A percentile compares a stretch with the other conserved stretches of the same genome.
Conservation (phyloP, 2,113 vertebrate genomes). For the Bungarus multicinctus region DNA sequence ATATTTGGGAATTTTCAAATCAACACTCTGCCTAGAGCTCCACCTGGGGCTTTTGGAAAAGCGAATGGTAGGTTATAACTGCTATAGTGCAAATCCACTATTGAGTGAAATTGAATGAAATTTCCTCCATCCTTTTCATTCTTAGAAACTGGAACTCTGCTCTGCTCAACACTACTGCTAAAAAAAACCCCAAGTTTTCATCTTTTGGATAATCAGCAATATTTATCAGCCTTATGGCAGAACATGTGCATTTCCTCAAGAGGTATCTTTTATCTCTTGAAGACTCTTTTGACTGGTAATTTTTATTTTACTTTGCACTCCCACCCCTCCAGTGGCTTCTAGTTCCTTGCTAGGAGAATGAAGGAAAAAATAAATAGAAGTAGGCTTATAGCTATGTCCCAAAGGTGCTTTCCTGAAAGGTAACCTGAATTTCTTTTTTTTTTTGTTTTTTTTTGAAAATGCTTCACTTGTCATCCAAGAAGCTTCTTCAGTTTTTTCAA, state of each 20-base stretch:
- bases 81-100: neutral
- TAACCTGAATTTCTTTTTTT: no score
- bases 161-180: neutral
- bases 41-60: neutral
- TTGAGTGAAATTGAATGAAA: neutral
- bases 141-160: neutral
- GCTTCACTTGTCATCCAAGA: no score
- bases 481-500: no score
- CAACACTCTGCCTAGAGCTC: neutral
- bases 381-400: no score
- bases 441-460: no score
- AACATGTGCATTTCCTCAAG: no score
- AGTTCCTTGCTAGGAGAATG: neutral
- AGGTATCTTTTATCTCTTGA: neutral
- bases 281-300: neutral
- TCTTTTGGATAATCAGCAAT: no score
- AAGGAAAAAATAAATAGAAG: no score
- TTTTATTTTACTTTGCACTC: neutral
- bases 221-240: neutral
- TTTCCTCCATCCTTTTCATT: neutral
- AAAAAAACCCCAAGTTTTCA: neutral
- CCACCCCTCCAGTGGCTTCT: neutral
- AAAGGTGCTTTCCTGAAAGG: no score
- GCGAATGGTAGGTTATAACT: neutral
- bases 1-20: neutral